Conservation (phyloP, 2,888 invertebrate genomes). For the Podabrus alpinus region DNA sequence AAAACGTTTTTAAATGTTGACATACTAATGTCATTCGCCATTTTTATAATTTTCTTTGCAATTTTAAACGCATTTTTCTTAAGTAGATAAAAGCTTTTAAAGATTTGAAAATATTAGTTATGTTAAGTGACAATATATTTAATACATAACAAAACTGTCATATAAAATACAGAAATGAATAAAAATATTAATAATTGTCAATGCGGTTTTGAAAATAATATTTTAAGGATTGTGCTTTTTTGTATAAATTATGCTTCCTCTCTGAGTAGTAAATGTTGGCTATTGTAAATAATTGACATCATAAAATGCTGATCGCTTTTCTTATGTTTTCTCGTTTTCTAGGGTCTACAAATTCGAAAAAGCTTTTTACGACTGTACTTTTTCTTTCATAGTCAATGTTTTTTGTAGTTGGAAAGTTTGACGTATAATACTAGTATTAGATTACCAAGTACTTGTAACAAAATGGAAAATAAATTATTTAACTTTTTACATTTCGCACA, state of each 20-base stretch:
- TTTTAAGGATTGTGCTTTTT: neutral
- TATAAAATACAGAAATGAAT: neutral
- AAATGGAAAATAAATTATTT: neutral
- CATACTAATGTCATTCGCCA: neutral
- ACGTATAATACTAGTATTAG: neutral
- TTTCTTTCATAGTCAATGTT: neutral
- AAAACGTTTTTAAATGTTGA: neutral
- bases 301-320: conserved; percentile 4
- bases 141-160: neutral
- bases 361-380: conserved; percentile 5
- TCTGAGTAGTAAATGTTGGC: conserved; percentile 5
- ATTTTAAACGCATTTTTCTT: neutral
- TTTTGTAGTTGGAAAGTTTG: neutral
- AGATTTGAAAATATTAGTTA: neutral
- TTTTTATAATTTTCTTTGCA: neutral
- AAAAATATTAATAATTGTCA: neutral
- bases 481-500: neutral
- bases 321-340: conserved; percentile 5
- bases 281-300: conserved; percentile 5
- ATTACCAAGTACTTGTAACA: neutral
- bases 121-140: neutral
- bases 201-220: neutral
- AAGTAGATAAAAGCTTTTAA: neutral
- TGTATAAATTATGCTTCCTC: conserved; percentile 2
- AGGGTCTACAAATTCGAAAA: conserved; percentile 1